These are phyloP conservation scores for Acanthosoma haemorrhoidale DNA, from an alignment of 2,888 invertebrate species.

Conservation along the genomic window DNA sequence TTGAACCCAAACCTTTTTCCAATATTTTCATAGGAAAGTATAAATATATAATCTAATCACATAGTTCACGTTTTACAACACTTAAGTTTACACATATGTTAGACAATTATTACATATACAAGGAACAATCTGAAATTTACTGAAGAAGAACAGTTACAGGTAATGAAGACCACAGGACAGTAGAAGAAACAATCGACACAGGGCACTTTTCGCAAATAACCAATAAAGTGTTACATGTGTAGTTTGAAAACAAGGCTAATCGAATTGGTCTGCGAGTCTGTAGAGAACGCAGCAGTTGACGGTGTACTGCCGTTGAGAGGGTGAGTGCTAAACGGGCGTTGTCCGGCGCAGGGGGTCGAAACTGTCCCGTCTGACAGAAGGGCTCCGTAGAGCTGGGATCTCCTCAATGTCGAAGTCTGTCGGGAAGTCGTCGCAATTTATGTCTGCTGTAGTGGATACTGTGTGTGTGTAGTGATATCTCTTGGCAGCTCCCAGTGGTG, in stretches of 20 bases:
- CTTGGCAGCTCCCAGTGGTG: constrained; percentile 49
- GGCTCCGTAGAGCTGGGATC: constrained; percentile 47
- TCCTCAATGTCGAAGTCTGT: constrained; percentile 63
- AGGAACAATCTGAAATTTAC: not conserved
- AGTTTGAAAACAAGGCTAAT: constrained; percentile 32
- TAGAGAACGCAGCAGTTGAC: constrained; percentile 38
- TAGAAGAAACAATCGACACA: not conserved
- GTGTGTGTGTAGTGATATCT: constrained; percentile 65
- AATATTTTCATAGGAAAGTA: not conserved
- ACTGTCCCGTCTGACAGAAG: constrained; percentile 47
- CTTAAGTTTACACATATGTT: not conserved
- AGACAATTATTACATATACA: not conserved
- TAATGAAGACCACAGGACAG: not conserved
- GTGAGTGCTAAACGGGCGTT: constrained; percentile 47
- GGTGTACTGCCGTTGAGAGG: constrained; percentile 36
- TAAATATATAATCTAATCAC: constrained; percentile 9
- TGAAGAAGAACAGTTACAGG: not conserved
- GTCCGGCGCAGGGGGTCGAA: constrained; percentile 48
- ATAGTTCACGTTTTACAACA: not conserved
- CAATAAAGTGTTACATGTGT: constrained; percentile 2
- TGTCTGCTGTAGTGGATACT: constrained; percentile 60
- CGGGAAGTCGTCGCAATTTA: constrained; percentile 54
- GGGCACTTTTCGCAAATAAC: constrained; percentile 6
- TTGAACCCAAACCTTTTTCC: constrained; percentile 1
- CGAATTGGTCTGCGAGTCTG: constrained; percentile 36